phyloP scores from a whole-genome alignment of 2,113 vertebrate species.

The Naja naja region DNA sequence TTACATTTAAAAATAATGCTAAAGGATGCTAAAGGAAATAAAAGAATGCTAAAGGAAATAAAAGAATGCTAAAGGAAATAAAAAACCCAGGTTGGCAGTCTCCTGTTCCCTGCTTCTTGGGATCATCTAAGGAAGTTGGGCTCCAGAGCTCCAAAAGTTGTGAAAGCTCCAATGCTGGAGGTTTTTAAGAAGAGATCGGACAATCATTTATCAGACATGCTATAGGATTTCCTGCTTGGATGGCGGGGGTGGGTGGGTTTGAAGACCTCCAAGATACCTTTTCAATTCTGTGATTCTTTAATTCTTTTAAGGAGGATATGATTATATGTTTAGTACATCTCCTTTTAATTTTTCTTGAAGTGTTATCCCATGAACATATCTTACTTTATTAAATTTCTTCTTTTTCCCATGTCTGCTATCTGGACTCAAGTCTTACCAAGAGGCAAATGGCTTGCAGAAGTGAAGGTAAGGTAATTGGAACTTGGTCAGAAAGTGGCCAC shows the following conservation, averaged over 20 bases:
- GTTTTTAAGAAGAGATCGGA: neutral
- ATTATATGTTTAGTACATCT: neutral
- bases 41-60: neutral
- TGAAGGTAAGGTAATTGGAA: neutral
- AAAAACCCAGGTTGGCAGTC: neutral
- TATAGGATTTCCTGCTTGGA: neutral
- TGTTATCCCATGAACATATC: neutral
- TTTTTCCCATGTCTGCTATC: neutral
- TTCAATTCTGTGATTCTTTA: neutral
- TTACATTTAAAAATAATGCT: neutral
- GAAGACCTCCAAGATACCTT: neutral
- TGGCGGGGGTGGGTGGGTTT: too few species aligned
- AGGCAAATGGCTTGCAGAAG: neutral
- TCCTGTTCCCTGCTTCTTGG: neutral
- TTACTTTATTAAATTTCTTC: neutral
- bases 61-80: neutral
- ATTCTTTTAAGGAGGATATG: neutral
- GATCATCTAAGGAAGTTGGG: neutral
- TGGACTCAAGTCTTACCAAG: neutral
- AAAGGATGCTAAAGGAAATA: neutral
- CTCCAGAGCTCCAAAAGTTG: neutral
- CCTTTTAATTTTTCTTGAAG: neutral
- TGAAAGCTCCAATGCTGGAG: neutral
- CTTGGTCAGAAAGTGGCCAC: neutral
- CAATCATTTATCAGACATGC: neutral